Evolutionary conservation across 2,888 invertebrate genomes (phyloP).

Genomic region (Cephonodes hylas): DNA sequence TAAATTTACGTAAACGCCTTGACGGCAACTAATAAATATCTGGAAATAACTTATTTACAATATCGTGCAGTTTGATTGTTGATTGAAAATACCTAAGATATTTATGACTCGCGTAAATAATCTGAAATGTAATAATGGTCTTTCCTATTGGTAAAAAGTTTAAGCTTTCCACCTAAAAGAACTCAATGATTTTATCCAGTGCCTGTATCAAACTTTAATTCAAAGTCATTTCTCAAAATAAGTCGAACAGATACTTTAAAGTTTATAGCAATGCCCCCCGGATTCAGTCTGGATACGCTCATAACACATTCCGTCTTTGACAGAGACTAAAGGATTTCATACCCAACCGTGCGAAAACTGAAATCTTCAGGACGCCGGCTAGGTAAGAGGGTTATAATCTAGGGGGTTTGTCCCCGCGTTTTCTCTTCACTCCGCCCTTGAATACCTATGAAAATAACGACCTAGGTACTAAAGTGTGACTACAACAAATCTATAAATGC

Average conservation of each 20-base stretch:
- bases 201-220: too few species aligned
- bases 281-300: neutral
- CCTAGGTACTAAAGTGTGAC: neutral
- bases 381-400: neutral
- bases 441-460: neutral
- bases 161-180: too few species aligned
- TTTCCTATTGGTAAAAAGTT: too few species aligned
- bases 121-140: too few species aligned
- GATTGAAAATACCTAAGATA: too few species aligned
- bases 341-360: conserved; percentile 7
- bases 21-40: neutral
- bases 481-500: conserved; percentile 1
- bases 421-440: neutral
- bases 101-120: too few species aligned
- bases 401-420: neutral
- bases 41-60: neutral
- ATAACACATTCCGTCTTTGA: conserved; percentile 7
- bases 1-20: neutral
- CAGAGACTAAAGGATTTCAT: conserved; percentile 6
- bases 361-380: neutral
- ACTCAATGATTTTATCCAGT: too few species aligned
- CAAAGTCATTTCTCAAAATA: neutral
- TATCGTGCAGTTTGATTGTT: too few species aligned
- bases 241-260: neutral
- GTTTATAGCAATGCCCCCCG: neutral